These are phyloP conservation scores for Turdus rufiventris DNA, from an alignment of 2,113 vertebrate species.

Conservation along the genomic window DNA sequence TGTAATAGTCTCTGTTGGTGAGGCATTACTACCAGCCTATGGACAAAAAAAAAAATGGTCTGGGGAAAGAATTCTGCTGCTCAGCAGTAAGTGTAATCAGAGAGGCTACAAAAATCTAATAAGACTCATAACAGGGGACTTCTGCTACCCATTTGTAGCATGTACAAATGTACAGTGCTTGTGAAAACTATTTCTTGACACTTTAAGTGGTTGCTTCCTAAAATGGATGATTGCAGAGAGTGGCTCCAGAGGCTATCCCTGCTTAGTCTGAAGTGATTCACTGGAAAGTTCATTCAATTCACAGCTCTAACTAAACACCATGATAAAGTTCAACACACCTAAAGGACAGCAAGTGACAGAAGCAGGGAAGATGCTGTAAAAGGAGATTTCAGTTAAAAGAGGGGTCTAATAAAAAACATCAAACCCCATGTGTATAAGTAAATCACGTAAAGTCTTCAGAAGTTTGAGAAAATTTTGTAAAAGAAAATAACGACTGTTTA, in stretches of 20 bases:
- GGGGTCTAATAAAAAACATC: not conserved
- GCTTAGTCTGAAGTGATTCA: not conserved
- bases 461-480: not conserved
- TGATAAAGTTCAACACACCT: not conserved
- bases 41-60: fast-evolving
- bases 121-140: not conserved
- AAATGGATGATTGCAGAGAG: not conserved
- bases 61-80: not conserved
- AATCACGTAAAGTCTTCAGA: not conserved
- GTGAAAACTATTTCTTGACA: not conserved
- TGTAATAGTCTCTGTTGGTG: not conserved
- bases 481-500: not conserved
- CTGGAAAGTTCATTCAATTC: not conserved
- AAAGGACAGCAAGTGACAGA: not conserved
- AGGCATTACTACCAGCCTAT: not conserved
- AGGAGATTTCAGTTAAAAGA: not conserved
- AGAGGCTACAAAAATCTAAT: not conserved
- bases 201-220: not conserved
- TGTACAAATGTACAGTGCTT: not conserved
- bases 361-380: not conserved
- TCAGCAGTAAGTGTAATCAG: not conserved
- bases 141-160: not conserved
- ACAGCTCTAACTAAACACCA: not conserved
- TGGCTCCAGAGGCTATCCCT: not conserved
- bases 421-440: not conserved